Base-by-base conservation (phyloP, 2,113 vertebrate genomes). In the Oreotrochilus melanogaster region DNA sequence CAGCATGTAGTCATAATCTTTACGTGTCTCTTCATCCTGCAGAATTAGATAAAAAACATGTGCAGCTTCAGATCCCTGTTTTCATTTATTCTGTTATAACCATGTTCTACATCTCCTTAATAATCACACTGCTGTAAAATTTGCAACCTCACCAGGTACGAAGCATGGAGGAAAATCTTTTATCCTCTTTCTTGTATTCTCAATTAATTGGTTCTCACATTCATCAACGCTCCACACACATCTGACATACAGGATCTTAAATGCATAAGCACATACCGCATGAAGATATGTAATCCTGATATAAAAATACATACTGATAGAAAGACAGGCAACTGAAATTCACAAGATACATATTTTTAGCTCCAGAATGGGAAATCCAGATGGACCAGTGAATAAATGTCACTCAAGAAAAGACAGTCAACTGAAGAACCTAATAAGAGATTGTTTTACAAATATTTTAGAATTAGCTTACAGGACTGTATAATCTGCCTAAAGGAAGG, bases 1-100 rank as follows among this genome's bases (percentile, higher is more conserved):
- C 98, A 99, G 96, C 99, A 99, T 99, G 90, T 99, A 99, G 93
- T 99, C 99, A 39, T 99, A 99, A 91, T 99, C 99, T 89, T 98
- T 98, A 18, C 99, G 98, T 3, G 98, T 98, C 56, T 99, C 99
- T 95, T 99, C 99, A 98, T 99, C 99, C 99, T 99, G 84, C 25
- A 92, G 71, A 53, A 91, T 21, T 39, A 89, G 86, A 89, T 0
- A 4, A 87, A 33, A 79, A 89, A 42, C 58, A 62, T 17, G 60
- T 58, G 61, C 1, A 42, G 14, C 11, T 82, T 95, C 73, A 92
- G 28, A 60, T 31, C 31, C 28, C 15, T n/a, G 19, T 37, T 80
- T 86, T 67, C 35, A 43, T 14, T 62, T 47, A 27, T 19, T 50
- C 24, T 58, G 3, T 39, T 76, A 21, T 0, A 75, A 9, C 14